Evolutionary conservation across 2,888 invertebrate genomes (phyloP), one percentile per base, ranked within the genome.

Genomic region (Sminthurinus aureus): DNA sequence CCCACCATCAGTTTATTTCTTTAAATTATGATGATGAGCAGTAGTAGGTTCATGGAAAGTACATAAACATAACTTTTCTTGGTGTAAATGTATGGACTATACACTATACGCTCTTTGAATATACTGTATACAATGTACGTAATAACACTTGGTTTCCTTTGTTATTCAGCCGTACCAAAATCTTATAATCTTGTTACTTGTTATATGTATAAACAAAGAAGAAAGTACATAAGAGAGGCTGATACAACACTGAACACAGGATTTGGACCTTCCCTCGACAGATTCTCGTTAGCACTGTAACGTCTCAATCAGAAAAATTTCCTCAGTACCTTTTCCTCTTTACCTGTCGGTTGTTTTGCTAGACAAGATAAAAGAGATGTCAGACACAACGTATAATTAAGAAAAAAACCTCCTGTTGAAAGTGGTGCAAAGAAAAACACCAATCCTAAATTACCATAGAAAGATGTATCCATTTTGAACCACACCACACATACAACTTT

Each of bases 291-390:
- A 80, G 38, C 71, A 71, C 20, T 80, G 67, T 71, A 67, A 80
- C 80, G 67, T 80, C 80, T 80, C 71, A 80, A 80, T 80, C 80
- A 79, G 71, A 71, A 38, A 80, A n/a, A 67, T 79, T 51, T 38
- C 69, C 50, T 75, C 51, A 12, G n/a, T 38, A 22, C 11, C 51
- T 75, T 51, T 26, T n/a, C 50, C 67, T 20, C 69, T 26, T 4
- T n/a, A 69, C 51, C 80, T 80, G 71, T 71, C 80, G 80, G 69
- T 71, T 66, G 80, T 80, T 66, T n/a, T 80, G 13, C 18, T 26
- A 80, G 80, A 80, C 80, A 80, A 71, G 80, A 80, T 80, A 50
- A 71, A 80, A 50, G 80, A 80, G 67, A 71, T 22, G 80, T 71
- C 71, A 80, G 67, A 11, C 51, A 51, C n/a, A 80, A 69, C 52